Evolutionary conservation across 2,113 vertebrate species (phyloP), one percentile per base, ranked within the genome.

Genomic region (Turnix velox): DNA sequence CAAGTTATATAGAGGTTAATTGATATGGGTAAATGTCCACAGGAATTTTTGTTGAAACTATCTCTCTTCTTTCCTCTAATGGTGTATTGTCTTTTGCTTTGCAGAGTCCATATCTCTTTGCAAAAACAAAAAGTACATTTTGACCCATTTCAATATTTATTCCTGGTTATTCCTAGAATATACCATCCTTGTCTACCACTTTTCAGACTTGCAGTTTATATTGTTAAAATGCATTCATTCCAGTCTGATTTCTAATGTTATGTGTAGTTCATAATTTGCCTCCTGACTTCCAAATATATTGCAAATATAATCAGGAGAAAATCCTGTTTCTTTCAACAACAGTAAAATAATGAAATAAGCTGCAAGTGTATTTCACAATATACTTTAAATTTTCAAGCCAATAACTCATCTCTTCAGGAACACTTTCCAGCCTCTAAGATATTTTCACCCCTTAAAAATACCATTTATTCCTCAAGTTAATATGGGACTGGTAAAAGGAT

Each of bases 1-100:
- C 45, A 78, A 93, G 82, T 94, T 91, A 77, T 61, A 83, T 51
- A 87, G 92, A 96, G 81, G 78, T 93, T 95, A 96, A 92, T 95
- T 96, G 96, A 96, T 95, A 85, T 35, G 72, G 92, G 74, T 93
- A 91, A 95, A 82, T 73, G 93, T 78, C 82, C 90, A 68, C 73
- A 90, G 65, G 85, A 96, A 95, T 95, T 93, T 73, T 90, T 81
- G 78, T 87, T 87, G 83, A 94, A 95, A 87, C 78, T 42, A 7
- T 90, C 92, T 94, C 58, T 77, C 30, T 78, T 85, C 76, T 95
- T 88, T 77, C 83, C 82, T 93, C 73, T 95, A 67, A 83, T 95
- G 83, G 62, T 73, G 42, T 76, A 49, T 91, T 94, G 79, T 73
- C 86, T 83, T 94, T 87, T 61, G 62, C 72, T 67, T 93, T 79